A percentile compares a stretch with the other conserved stretches of the same genome.
These are phyloP conservation scores for Amaurobius ferox DNA, from an alignment of 2,888 invertebrate species.

Conservation along the genomic window DNA sequence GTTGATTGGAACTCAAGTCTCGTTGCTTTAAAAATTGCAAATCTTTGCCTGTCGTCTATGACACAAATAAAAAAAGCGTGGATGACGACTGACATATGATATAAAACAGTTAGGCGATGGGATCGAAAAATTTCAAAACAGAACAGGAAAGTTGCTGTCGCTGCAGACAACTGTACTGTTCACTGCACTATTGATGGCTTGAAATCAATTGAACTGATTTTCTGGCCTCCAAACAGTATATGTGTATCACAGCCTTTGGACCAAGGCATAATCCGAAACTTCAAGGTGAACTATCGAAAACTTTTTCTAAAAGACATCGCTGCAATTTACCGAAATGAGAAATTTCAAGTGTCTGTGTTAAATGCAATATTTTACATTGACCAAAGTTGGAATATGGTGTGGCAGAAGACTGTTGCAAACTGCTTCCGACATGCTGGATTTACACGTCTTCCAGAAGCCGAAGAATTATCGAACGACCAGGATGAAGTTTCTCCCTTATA, in stretches of 20 bases:
- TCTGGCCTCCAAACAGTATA: neutral
- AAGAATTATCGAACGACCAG: no score
- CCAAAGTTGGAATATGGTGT: no score
- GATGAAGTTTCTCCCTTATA: no score
- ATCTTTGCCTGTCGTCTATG: constrained; percentile 15
- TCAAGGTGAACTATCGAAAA: constrained; percentile 9
- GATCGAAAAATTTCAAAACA: neutral
- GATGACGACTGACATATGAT: constrained; percentile 1
- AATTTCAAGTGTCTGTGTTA: neutral
- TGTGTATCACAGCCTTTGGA: neutral
- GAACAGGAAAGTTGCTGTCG: neutral
- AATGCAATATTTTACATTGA: constrained; percentile 12
- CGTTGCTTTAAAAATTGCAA: constrained; percentile 11
- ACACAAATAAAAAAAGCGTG: constrained; percentile 15
- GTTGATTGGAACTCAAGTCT: constrained; percentile 18
- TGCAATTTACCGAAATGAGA: constrained; percentile 2
- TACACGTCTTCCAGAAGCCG: no score
- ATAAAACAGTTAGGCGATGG: neutral
- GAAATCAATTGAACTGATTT: constrained; percentile 21
- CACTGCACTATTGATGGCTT: no score
- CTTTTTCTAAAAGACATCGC: constrained; percentile 17
- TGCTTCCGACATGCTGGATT: no score
- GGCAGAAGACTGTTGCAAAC: no score
- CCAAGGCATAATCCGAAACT: constrained; percentile 18
- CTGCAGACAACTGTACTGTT: constrained; percentile 6